Evolutionary conservation across 2,888 invertebrate genomes (phyloP).

Genomic region (Noctuana brunneofusca): DNA sequence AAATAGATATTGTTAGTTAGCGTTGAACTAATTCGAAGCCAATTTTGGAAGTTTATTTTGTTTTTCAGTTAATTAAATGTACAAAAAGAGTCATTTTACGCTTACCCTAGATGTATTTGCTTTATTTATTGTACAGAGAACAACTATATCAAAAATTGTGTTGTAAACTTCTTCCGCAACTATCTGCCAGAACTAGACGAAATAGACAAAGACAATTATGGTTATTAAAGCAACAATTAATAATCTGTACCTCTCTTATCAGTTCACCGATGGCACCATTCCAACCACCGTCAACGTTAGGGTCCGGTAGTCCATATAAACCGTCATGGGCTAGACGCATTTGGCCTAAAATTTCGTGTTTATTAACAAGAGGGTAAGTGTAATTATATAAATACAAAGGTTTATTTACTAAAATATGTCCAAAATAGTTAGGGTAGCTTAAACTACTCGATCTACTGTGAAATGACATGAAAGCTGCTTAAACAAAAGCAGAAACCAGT

Average conservation of each 20-base stretch:
- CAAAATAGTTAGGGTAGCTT: too few relatives aligned
- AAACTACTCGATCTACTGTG: too few relatives aligned
- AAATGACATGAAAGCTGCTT: too few relatives aligned
- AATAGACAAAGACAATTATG: too few relatives aligned
- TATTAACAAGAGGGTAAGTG: not conserved
- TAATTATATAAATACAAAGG: too few relatives aligned
- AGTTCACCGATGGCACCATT: slow-evolving; percentile 96
- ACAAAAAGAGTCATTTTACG: not conserved
- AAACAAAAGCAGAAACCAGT: too few relatives aligned
- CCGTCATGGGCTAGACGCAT: slow-evolving; percentile 93
- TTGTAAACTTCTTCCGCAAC: too few relatives aligned
- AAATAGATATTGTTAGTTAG: not conserved
- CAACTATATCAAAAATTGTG: too few relatives aligned
- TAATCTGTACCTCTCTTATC: slow-evolving; percentile 88
- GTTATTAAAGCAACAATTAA: slow-evolving; percentile 2
- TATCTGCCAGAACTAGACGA: too few relatives aligned
- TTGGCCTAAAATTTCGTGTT: slow-evolving; percentile 80
- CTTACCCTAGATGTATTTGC: not conserved
- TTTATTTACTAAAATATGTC: too few relatives aligned
- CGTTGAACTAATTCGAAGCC: not conserved
- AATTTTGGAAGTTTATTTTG: not conserved
- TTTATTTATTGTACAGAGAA: not conserved
- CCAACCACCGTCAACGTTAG: slow-evolving; percentile 91
- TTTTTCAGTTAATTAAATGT: not conserved
- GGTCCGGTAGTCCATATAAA: slow-evolving; percentile 92